Base-by-base conservation (phyloP, 92 coral and sea anemone genomes). In the Siderastrea radians region DNA sequence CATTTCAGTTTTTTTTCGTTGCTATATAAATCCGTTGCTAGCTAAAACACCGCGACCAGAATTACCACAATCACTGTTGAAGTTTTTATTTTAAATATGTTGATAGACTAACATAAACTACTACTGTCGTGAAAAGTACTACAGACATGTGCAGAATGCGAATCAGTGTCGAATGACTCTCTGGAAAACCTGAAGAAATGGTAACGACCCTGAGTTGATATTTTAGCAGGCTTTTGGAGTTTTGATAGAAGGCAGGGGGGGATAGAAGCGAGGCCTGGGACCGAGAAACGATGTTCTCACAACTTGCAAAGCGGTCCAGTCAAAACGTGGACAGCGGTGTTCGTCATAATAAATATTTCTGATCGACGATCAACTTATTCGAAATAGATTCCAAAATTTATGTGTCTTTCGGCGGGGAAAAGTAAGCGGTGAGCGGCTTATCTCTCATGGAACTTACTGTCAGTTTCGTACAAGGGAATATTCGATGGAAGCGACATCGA, bases 161-260 rank as follows among this genome's bases (percentile, higher is more conserved):
- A 26, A 26, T 26, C 38, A 26, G 38, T 26, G 38, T 26, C 38
- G 38, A 26, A 26, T 78, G 90, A 96, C 58, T 98, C 98, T 74
- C 89, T 98, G 73, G 99, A 98, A 87, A 96, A 98, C 65, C 86
- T 98, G 74, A 92, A 93, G 91, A 95, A 98, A 82, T 94, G 99
- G 99, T 70, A 96, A 94, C 87, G 99, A 98, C 65, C 94, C 99
- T 38, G 98, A 95, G 76, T 90, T 98, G 94, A 85, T 98, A 80
- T 98, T 98, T 85, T 98, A 98, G 99, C 95, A 98, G 60, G 99
- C 99, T 43, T 98, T 98, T 91, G 99, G 99, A 54, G 86, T 98
- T 19, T 89, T 98, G 47, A 98, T 98, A 98, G 99, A 95, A 93
- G 99, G 99, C 95, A 26, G 19, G 80, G 55, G 45, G 0, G 9